Evolutionary conservation across 2,888 invertebrate genomes (phyloP).

Genomic region (Xanthostigma xanthostigma): DNA sequence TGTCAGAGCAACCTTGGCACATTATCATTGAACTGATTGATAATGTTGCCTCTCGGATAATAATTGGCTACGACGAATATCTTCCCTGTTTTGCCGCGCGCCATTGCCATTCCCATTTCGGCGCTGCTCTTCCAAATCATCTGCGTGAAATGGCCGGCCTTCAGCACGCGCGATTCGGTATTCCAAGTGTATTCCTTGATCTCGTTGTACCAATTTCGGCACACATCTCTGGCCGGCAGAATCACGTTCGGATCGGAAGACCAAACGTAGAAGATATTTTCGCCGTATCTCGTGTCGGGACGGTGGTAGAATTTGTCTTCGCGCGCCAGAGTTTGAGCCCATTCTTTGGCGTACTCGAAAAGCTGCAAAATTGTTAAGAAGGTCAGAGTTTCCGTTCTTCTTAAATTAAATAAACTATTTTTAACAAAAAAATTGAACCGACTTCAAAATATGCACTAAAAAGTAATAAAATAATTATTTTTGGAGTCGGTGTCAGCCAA

Average conservation of each 20-base stretch:
- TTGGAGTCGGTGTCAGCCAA: too few relatives aligned
- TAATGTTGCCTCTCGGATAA: conserved; percentile 66
- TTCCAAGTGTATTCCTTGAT: conserved; percentile 35
- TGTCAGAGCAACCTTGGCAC: conserved; percentile 36
- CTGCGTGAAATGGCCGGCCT: conserved; percentile 47
- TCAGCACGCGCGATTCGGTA: conserved; percentile 25
- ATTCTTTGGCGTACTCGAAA: conserved; percentile 47
- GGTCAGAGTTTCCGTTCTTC: too few relatives aligned
- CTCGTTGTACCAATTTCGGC: conserved; percentile 44
- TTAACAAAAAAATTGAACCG: too few relatives aligned
- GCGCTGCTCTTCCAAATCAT: conserved; percentile 55
- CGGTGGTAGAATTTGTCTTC: conserved; percentile 50
- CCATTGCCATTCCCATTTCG: conserved; percentile 56
- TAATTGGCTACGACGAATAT: conserved; percentile 77
- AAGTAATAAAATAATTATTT: too few relatives aligned
- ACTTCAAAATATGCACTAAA: too few relatives aligned
- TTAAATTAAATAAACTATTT: too few relatives aligned
- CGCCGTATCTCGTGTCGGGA: conserved; percentile 44
- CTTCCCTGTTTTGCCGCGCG: conserved; percentile 58
- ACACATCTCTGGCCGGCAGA: conserved; percentile 36
- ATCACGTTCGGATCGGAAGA: conserved; percentile 35
- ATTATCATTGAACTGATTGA: conserved; percentile 53
- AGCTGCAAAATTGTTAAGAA: conserved; percentile 26
- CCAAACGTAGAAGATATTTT: conserved; percentile 41
- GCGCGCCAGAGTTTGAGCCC: conserved; percentile 52